phyloP scores from a whole-genome alignment of 1,140 invertebrate species.

The Daktulosphaira vitifoliae region DNA sequence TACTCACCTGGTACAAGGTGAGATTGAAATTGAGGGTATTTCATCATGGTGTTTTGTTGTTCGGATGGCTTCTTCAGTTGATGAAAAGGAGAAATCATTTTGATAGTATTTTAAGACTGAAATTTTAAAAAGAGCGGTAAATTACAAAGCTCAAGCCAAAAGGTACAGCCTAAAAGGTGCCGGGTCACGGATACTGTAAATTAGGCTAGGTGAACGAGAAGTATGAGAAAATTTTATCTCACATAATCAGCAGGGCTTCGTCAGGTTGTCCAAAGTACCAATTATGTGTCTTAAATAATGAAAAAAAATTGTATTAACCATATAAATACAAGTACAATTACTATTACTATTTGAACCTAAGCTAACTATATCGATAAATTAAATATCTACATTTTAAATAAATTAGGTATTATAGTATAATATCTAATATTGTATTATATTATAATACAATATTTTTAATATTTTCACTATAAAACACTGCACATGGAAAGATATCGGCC shows the following conservation, averaged over 20 bases:
- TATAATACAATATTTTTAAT: too few relatives aligned
- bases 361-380: too few relatives aligned
- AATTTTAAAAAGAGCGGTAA: neutral
- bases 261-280: too few relatives aligned
- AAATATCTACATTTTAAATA: too few relatives aligned
- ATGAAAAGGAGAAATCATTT: constrained; percentile 20
- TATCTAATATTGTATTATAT: too few relatives aligned
- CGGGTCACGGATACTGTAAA: neutral
- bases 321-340: too few relatives aligned
- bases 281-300: too few relatives aligned
- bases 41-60: neutral
- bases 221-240: neutral
- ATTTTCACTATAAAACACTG: too few relatives aligned
- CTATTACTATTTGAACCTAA: too few relatives aligned
- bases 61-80: neutral
- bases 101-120: neutral
- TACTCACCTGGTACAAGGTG: constrained; percentile 20
- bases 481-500: too few relatives aligned
- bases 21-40: neutral
- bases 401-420: too few relatives aligned
- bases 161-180: neutral
- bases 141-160: neutral
- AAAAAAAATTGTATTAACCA: too few relatives aligned
- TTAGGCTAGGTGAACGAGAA: neutral
- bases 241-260: neutral